These are phyloP conservation scores for Trachelus tabidus DNA, from an alignment of 2,888 invertebrate species.

Conservation along the genomic window DNA sequence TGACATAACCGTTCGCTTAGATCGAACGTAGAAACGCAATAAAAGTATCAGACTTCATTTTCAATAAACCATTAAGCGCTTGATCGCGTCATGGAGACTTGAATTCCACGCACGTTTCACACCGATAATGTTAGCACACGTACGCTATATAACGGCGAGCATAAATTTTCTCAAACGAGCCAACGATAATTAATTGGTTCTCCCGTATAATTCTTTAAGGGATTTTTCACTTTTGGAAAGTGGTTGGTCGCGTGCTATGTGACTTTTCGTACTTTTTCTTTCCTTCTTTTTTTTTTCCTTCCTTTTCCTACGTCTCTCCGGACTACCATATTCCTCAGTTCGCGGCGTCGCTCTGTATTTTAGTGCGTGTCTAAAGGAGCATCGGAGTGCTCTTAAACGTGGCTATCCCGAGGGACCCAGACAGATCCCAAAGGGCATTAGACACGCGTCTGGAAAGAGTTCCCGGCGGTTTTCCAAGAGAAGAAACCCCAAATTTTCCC, in stretches of 20 bases:
- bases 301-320: background rate
- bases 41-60: background rate
- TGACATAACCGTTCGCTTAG: background rate
- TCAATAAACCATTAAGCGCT: slow-evolving; percentile 5
- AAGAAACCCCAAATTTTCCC: background rate
- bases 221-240: background rate
- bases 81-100: background rate
- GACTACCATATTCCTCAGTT: background rate
- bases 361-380: slow-evolving; percentile 4
- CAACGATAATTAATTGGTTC: background rate
- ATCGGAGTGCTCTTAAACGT: slow-evolving; percentile 9
- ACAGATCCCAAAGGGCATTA: slow-evolving; percentile 15
- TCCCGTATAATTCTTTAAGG: slow-evolving; percentile 3
- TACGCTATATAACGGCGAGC: background rate
- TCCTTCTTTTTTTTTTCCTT: background rate
- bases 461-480: slow-evolving; percentile 5
- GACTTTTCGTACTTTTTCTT: background rate
- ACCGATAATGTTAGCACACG: background rate
- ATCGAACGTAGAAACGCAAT: background rate
- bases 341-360: background rate
- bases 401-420: background rate
- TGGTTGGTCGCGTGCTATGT: background rate
- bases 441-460: slow-evolving; percentile 22
- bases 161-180: slow-evolving; percentile 3
- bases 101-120: slow-evolving; percentile 2